A percentile compares a stretch with the other conserved stretches of the same genome.
Evolutionary conservation across 2,113 vertebrate species (phyloP).

Genomic region (Merops nubicus): DNA sequence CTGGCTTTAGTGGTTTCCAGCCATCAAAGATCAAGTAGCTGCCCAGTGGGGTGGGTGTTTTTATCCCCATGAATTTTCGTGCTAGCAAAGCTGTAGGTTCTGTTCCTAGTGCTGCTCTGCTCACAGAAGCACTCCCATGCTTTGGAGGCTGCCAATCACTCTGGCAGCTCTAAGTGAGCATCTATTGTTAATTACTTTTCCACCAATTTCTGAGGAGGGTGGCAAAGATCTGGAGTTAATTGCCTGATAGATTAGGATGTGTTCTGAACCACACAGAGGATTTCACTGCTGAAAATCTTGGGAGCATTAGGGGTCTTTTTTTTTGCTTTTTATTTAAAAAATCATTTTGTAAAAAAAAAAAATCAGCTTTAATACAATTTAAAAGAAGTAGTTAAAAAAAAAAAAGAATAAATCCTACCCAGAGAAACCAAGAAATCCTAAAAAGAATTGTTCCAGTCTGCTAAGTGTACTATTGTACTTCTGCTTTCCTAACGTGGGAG

Average conservation of each 20-base stretch:
- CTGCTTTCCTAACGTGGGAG: not conserved
- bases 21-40: not conserved
- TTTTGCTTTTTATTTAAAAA: not conserved
- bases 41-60: not conserved
- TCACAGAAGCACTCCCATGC: not conserved
- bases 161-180: not conserved
- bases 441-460: not conserved
- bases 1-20: not conserved
- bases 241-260: not conserved
- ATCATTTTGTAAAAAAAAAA: no score
- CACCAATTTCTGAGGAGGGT: not conserved
- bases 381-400: not conserved
- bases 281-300: not conserved
- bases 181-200: slow-evolving; percentile 3
- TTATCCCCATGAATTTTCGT: not conserved
- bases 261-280: not conserved
- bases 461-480: not conserved
- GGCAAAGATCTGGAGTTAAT: not conserved
- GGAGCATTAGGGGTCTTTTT: not conserved
- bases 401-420: not conserved
- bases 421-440: not conserved
- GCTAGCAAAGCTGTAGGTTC: not conserved
- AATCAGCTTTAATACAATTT: not conserved
- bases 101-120: not conserved
- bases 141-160: not conserved